Evolutionary conservation across 2,113 vertebrate species (phyloP).

Genomic region (Epinephelus moara): DNA sequence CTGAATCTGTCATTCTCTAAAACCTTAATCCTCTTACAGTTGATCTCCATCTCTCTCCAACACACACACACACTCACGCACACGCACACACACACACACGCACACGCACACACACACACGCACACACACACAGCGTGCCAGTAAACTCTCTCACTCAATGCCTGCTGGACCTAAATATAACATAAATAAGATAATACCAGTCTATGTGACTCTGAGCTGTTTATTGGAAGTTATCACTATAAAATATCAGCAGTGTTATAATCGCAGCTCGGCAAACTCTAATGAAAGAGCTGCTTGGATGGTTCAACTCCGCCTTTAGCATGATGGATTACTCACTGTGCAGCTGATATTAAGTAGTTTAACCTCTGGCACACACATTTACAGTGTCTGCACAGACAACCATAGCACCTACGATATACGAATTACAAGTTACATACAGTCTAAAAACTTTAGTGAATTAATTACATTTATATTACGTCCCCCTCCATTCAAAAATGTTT

Average conservation of each 20-base stretch:
- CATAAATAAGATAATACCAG: constrained; percentile 15
- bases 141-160: constrained; percentile 8
- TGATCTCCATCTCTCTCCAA: constrained; percentile 50
- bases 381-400: not conserved
- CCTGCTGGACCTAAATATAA: constrained; percentile 14
- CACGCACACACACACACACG: not conserved
- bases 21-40: constrained; percentile 76
- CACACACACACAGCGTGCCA: not conserved
- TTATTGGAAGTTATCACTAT: not conserved
- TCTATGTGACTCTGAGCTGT: not conserved
- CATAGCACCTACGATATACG: not conserved
- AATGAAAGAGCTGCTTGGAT: not conserved
- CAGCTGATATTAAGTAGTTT: not conserved
- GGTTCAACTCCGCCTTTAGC: not conserved
- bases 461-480: too few relatives aligned
- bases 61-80: not conserved
- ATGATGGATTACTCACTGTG: not conserved
- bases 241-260: not conserved
- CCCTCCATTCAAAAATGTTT: too few relatives aligned
- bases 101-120: not conserved
- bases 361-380: not conserved
- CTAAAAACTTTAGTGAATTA: not conserved
- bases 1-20: constrained; percentile 62
- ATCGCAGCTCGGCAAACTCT: not conserved
- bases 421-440: not conserved